Evolutionary conservation across 2,797 vertebrate genomes (phyloP).

Genomic region (Molossus alvarezi): DNA sequence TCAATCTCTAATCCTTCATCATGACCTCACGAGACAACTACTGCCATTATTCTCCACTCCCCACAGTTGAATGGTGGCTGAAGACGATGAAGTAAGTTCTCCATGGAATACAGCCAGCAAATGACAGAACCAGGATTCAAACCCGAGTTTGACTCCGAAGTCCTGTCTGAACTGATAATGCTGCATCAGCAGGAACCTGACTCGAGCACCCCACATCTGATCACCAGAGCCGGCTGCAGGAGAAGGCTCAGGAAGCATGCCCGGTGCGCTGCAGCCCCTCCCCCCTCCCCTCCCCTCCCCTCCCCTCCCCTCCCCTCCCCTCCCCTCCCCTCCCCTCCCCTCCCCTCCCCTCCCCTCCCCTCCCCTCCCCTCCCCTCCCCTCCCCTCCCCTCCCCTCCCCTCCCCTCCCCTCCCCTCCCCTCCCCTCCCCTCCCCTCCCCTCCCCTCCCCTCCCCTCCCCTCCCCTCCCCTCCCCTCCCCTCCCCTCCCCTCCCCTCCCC

Average conservation of each 20-base stretch:
- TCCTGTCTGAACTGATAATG: neutral
- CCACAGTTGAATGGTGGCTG: neutral
- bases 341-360: neutral
- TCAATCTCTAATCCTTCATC: slow-evolving; percentile 46
- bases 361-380: neutral
- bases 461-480: neutral
- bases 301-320: neutral
- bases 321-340: neutral
- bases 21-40: neutral
- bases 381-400: neutral
- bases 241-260: neutral
- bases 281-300: neutral
- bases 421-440: neutral
- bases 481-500: neutral
- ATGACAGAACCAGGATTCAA: neutral
- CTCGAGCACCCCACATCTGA: neutral
- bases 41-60: slow-evolving; percentile 6
- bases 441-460: neutral
- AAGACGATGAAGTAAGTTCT: slow-evolving; percentile 2
- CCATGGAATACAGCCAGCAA: neutral
- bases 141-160: slow-evolving; percentile 29
- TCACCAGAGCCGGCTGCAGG: neutral
- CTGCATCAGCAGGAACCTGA: neutral
- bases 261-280: neutral
- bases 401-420: neutral